Percentiles rank a stretch among this genome's conserved stretches.
These are phyloP conservation scores for Pedetes capensis DNA, from an alignment of 2,113 vertebrate species.

Conservation along the genomic window DNA sequence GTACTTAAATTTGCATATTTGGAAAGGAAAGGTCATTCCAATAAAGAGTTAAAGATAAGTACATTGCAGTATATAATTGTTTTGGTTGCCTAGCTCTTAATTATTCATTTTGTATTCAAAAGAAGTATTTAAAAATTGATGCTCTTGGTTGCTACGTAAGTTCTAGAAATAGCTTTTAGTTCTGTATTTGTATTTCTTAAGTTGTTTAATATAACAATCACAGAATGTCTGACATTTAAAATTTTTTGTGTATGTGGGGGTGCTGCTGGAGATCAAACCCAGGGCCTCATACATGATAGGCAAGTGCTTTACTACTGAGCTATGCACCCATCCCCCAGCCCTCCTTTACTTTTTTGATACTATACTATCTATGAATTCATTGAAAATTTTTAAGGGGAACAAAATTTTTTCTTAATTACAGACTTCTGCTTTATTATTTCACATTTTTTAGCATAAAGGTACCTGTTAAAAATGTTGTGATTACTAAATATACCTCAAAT, in stretches of 20 bases:
- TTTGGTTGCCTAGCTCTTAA: constrained; percentile 43
- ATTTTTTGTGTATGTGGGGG: no score
- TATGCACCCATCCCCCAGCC: background rate
- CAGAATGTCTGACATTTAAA: background rate
- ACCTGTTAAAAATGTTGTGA: background rate
- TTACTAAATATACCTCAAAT: background rate
- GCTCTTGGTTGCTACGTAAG: constrained; percentile 31
- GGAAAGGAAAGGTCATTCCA: background rate
- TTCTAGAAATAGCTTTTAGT: constrained; percentile 13
- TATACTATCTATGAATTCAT: background rate
- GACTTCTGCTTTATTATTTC: constrained; percentile 20
- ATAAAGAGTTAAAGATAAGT: constrained; percentile 18
- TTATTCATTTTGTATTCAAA: constrained; percentile 36
- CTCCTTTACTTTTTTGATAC: background rate
- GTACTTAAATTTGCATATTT: background rate
- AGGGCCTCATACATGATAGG: background rate
- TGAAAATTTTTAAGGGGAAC: background rate
- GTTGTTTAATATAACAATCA: constrained; percentile 18
- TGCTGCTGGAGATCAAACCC: no score
- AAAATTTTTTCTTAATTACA: constrained; percentile 35
- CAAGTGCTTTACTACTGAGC: background rate
- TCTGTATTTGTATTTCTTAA: constrained; percentile 28
- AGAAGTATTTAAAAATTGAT: constrained; percentile 45
- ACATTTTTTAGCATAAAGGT: constrained; percentile 10
- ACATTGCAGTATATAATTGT: background rate